These are phyloP conservation scores for Triplophysa rosa DNA, from an alignment of 2,113 vertebrate species.

Conservation along the genomic window DNA sequence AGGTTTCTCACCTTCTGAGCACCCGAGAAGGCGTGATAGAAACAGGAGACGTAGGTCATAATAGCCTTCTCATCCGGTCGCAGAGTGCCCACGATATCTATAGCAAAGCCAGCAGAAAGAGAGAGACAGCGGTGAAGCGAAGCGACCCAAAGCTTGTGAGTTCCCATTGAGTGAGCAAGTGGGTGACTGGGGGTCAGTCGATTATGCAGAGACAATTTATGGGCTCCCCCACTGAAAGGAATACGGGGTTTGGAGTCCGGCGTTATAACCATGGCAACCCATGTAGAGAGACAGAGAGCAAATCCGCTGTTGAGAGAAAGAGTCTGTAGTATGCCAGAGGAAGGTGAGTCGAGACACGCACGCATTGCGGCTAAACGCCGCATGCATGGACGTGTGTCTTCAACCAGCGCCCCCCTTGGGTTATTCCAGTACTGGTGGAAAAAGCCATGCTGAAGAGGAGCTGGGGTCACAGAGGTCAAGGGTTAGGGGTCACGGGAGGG, in stretches of 20 bases:
- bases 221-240: slow-evolving; percentile 27
- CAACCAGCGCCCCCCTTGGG: neutral
- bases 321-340: slow-evolving; percentile 25
- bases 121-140: slow-evolving; percentile 66
- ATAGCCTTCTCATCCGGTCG: slow-evolving; percentile 98
- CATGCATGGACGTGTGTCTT: neutral
- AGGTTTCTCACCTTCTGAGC: slow-evolving; percentile 95
- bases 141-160: slow-evolving; percentile 69
- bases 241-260: slow-evolving; percentile 18
- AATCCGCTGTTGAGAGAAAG: slow-evolving; percentile 24
- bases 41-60: slow-evolving; percentile 99
- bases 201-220: slow-evolving; percentile 33
- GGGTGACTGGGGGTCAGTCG: slow-evolving; percentile 30
- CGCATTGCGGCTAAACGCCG: too few species aligned
- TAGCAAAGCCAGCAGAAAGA: slow-evolving; percentile 59
- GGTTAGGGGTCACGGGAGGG: slow-evolving; percentile 15
- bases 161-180: slow-evolving; percentile 30
- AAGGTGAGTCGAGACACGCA: neutral
- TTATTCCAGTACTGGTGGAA: slow-evolving; percentile 46
- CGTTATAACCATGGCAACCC: slow-evolving; percentile 35
- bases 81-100: slow-evolving; percentile 99
- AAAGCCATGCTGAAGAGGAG: slow-evolving; percentile 69
- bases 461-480: slow-evolving; percentile 11
- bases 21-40: slow-evolving; percentile 99
- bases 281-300: neutral